Percentiles rank a stretch among this genome's conserved stretches.
phyloP scores from a whole-genome alignment of 1,140 invertebrate genomes.

The Periplaneta americana region DNA sequence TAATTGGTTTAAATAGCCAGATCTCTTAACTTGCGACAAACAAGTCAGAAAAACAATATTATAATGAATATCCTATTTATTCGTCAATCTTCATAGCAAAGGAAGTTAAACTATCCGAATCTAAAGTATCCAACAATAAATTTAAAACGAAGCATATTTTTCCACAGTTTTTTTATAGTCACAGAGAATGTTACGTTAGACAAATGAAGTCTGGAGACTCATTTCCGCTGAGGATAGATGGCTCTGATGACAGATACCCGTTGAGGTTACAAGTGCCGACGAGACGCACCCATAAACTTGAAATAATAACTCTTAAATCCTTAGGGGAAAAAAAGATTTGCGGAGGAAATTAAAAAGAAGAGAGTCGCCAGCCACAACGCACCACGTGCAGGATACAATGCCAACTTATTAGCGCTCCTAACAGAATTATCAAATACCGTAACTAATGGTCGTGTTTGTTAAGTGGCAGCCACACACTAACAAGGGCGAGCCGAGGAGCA shows the following conservation, averaged over 20 bases:
- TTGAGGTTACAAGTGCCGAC: neutral
- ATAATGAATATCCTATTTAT: too few species aligned
- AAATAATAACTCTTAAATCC: neutral
- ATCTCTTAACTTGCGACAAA: too few species aligned
- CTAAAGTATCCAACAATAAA: neutral
- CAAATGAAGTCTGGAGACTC: neutral
- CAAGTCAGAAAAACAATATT: too few species aligned
- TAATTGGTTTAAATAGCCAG: too few species aligned
- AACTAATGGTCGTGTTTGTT: neutral
- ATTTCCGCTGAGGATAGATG: neutral
- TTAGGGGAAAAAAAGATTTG: neutral
- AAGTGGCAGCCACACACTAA: too few species aligned
- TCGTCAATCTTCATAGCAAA: neutral
- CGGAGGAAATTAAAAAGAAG: neutral
- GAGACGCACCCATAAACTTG: neutral
- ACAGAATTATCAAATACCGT: neutral
- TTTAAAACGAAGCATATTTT: neutral
- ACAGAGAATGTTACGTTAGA: neutral
- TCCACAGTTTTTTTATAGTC: neutral
- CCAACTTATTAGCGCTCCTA: neutral
- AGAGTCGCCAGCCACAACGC: neutral
- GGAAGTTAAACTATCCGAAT: neutral
- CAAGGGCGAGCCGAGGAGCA: too few species aligned
- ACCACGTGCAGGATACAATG: neutral
- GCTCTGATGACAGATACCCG: neutral